These are phyloP conservation scores for Gasterosteus nipponicus DNA, from an alignment of 2,113 vertebrate species.

Conservation along the genomic window DNA sequence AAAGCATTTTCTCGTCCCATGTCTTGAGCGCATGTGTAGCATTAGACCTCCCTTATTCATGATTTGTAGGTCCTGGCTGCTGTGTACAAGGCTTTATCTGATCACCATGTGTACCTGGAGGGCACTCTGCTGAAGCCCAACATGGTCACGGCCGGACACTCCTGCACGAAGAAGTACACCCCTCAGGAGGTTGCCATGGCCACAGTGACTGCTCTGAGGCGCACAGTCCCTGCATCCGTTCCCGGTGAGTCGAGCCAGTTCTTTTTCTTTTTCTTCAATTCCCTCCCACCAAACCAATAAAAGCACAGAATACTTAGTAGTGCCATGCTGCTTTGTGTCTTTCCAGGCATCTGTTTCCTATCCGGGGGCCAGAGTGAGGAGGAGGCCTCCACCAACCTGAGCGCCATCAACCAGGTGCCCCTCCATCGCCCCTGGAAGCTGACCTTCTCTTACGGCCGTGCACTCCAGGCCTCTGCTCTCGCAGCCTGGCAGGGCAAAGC, in stretches of 20 bases:
- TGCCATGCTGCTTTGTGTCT: not conserved
- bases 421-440: slow-evolving; percentile 92
- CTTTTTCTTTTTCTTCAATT: not conserved
- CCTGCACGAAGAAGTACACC: slow-evolving; percentile 90
- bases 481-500: slow-evolving; percentile 90
- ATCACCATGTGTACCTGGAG: slow-evolving; percentile 96
- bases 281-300: not conserved
- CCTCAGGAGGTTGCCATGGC: slow-evolving; percentile 92
- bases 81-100: slow-evolving; percentile 93
- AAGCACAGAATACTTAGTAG: not conserved
- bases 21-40: not conserved
- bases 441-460: slow-evolving; percentile 94
- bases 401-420: slow-evolving; percentile 92
- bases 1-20: not conserved
- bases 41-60: not conserved
- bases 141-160: slow-evolving; percentile 94
- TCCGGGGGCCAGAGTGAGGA: slow-evolving; percentile 98
- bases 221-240: slow-evolving; percentile 92
- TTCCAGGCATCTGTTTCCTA: slow-evolving; percentile 94
- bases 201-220: slow-evolving; percentile 91
- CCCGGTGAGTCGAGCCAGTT: slow-evolving; percentile 82
- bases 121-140: slow-evolving; percentile 97
- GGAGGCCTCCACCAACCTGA: slow-evolving; percentile 94
- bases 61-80: slow-evolving; percentile 89
- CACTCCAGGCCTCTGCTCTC: slow-evolving; percentile 94